Evolutionary conservation across 35 echinoderm and acorn worm genomes (phyloP), one percentile per base, ranked within the genome.

Genomic region (Hemicentrotus pulcherrimus): DNA sequence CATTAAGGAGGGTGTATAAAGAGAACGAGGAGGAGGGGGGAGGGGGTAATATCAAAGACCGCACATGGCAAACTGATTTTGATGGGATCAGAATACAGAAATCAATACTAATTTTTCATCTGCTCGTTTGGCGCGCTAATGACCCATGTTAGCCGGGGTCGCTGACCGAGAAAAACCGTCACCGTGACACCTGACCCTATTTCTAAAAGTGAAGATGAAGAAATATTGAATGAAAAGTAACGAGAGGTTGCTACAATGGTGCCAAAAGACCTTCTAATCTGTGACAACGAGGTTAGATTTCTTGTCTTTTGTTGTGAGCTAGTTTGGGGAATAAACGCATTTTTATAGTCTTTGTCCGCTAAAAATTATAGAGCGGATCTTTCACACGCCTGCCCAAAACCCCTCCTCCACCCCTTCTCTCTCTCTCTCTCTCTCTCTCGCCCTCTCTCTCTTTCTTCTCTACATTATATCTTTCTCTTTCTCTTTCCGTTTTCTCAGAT

Each of bases 91-190:
- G 28, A 78, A 4, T 78, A 78, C 65, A 28, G 65, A 78, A 78
- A 78, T 78, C 65, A 78, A 78, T 78, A 78, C 65, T 28, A 78
- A 78, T 78, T 78, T 78, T 78, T 78, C 65, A 78, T 78, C 65
- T 78, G 65, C 65, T 78, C 65, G 65, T 78, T 78, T 78, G 65
- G 65, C 65, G 28, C 65, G 22, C 65, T 78, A 78, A 78, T 78
- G 65, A 78, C 65, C 65, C 65, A n/a, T 78, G 65, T 78, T 18
- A 78, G 8, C 24, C 65, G 65, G 65, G 65, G 65, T 78, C 22
- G 65, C 22, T 78, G 65, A n/a, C 65, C 65, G 65, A 78, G 65
- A 78, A 78, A 78, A 78, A 22, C 65, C 65, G 19, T 28, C 65
- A 78, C 65, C 65, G 65, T 78, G 65, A 78, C 65, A 78, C 24